phyloP scores from a whole-genome alignment of 2,888 invertebrate genomes.

The Theretra japonica region DNA sequence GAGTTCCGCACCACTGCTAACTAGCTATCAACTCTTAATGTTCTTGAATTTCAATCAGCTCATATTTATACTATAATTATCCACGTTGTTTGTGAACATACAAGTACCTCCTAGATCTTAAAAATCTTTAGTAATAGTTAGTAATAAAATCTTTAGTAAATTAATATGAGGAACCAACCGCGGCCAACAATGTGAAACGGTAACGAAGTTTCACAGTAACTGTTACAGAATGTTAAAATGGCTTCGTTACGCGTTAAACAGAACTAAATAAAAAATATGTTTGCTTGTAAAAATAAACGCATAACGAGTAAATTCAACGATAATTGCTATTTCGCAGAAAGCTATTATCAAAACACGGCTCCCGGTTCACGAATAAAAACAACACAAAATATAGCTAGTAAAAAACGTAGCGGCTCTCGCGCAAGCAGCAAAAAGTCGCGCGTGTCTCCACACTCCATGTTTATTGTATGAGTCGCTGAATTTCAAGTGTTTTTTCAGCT shows the following conservation, averaged over 20 bases:
- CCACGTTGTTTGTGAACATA: not conserved
- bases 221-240: not conserved
- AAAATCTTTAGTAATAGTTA: too few species aligned
- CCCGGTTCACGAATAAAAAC: constrained; percentile 58
- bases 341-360: constrained; percentile 42
- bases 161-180: too few species aligned
- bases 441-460: constrained; percentile 64
- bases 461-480: constrained; percentile 83
- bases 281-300: not conserved
- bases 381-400: constrained; percentile 51
- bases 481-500: constrained; percentile 79
- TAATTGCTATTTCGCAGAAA: not conserved
- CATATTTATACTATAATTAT: not conserved
- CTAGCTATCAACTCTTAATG: not conserved
- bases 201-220: not conserved
- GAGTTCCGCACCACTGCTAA: not conserved
- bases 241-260: too few species aligned
- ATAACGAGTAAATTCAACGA: not conserved
- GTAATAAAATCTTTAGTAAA: too few species aligned
- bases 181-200: too few species aligned
- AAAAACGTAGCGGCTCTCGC: constrained; percentile 60
- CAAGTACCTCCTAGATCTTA: too few species aligned
- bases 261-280: not conserved
- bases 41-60: not conserved
- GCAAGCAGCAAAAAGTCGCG: constrained; percentile 62